Percentiles rank a stretch among this genome's conserved stretches.
These are phyloP conservation scores for Serripes groenlandicus DNA, from an alignment of 2,888 invertebrate genomes.

Conservation along the genomic window DNA sequence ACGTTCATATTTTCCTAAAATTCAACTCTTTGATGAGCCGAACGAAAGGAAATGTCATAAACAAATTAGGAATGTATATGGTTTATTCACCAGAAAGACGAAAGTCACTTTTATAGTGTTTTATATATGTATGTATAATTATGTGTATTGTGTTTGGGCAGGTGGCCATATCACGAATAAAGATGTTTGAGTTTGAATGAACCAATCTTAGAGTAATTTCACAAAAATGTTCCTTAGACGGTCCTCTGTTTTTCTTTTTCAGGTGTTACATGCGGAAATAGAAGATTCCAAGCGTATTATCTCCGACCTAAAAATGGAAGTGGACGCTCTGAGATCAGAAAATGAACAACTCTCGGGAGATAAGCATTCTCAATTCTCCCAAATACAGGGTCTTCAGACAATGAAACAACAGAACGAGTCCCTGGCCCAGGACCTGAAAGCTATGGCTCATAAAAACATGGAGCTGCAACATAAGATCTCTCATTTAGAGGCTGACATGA, in stretches of 20 bases:
- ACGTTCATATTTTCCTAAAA: too few relatives aligned
- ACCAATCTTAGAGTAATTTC: too few relatives aligned
- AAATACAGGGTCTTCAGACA: conserved; percentile 70
- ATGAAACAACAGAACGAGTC: conserved; percentile 67
- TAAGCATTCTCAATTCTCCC: conserved; percentile 65
- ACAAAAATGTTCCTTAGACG: too few relatives aligned
- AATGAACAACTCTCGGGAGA: conserved; percentile 66
- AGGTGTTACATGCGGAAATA: conserved; percentile 66
- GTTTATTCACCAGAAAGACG: too few relatives aligned
- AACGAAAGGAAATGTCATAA: too few relatives aligned
- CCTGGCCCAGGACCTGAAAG: conserved; percentile 74
- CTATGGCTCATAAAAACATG: conserved; percentile 77
- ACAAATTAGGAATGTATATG: too few relatives aligned
- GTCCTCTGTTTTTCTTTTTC: conserved; percentile 29
- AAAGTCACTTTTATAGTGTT: too few relatives aligned
- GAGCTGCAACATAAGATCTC: conserved; percentile 75
- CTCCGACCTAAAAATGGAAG: conserved; percentile 66
- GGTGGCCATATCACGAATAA: too few relatives aligned
- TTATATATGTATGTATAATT: too few relatives aligned
- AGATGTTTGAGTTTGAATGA: too few relatives aligned
- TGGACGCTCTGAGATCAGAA: conserved; percentile 66
- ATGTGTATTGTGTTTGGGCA: too few relatives aligned
- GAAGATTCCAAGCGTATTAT: conserved; percentile 65
- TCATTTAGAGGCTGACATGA: conserved; percentile 72
- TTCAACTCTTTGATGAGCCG: too few relatives aligned